Base-by-base conservation (phyloP, 2,113 vertebrate species). In the Callorhinus ursinus region DNA sequence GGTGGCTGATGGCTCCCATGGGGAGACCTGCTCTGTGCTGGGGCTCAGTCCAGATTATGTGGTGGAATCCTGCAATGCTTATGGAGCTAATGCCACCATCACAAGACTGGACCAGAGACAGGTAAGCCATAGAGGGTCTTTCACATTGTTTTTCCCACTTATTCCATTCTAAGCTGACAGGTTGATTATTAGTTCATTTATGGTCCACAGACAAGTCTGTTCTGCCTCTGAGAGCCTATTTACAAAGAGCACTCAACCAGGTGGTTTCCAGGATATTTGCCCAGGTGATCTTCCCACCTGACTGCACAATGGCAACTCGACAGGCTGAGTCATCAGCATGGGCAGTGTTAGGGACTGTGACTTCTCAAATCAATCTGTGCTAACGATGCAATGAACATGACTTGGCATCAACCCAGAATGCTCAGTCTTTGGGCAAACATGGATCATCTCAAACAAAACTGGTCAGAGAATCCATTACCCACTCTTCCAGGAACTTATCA, bases 81-180 rank as follows among this genome's bases (percentile, higher is more conserved):
- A 98, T 8, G 98, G 98, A 92, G 98, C 98, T 39, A 99, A 99
- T 19, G 98, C 98, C 49, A 98, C 98, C 15, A 98, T 99, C 93
- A 98, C 98, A 87, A 97, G 99, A 97, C 98, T 98, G 59, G 98
- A 99, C 95, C 98, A 99, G 96, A 98, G 98, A 97, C 98, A 99
- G 98, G 98, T 98, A 97, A 98, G 13, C 13, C 84, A 61, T 57
- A 59, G 95, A 95, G 46, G 11, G 33, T 28, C 49, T 96, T 93
- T 53, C 72, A 57, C 19, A 65, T 51, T 15, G 22, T 36, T 39
- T 61, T 57, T 21, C 49, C 65, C 13, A 51, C 28, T 80, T 8
- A 46, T 16, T 61, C n/a, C 5, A 33, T 39, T 85, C 53, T 65
- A 49, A 72, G 8, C 11, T 8, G 67, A 26, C 42, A 77, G 5